Evolutionary conservation across 1,140 invertebrate genomes (phyloP).

Genomic region (Arctopsyche grandis): DNA sequence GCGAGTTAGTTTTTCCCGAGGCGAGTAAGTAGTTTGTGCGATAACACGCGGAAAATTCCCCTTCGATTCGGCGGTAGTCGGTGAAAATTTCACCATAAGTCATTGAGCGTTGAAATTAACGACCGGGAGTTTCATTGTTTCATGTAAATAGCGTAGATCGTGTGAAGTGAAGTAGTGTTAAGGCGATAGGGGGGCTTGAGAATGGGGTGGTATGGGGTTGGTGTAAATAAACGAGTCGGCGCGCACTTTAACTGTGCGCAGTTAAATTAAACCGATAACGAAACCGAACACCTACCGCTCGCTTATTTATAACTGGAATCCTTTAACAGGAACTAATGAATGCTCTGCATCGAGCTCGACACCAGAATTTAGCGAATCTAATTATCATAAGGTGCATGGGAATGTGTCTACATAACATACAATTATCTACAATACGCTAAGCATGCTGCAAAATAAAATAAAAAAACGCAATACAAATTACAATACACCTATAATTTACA

Average conservation of each 20-base stretch:
- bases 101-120: conserved; percentile 24
- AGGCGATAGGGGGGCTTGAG: not conserved
- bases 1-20: too few relatives aligned
- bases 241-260: not conserved
- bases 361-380: not conserved
- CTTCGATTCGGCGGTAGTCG: not conserved
- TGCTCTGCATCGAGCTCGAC: not conserved
- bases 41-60: conserved; percentile 1
- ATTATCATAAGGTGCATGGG: not conserved
- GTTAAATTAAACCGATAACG: conserved; percentile 10
- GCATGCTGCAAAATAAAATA: too few relatives aligned
- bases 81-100: conserved; percentile 26
- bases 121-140: conserved; percentile 24
- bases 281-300: conserved; percentile 9
- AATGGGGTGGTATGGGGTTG: not conserved
- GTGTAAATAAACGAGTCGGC: not conserved
- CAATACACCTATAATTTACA: too few relatives aligned
- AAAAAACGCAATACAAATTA: too few relatives aligned
- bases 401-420: not conserved
- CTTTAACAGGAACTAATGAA: conserved; percentile 3
- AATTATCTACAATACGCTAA: not conserved
- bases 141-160: conserved; percentile 23
- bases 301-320: conserved; percentile 8
- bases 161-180: not conserved
- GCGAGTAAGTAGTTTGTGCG: not conserved